Base-by-base conservation (phyloP, 92 coral and sea anemone genomes). In the Ricordea florida region DNA sequence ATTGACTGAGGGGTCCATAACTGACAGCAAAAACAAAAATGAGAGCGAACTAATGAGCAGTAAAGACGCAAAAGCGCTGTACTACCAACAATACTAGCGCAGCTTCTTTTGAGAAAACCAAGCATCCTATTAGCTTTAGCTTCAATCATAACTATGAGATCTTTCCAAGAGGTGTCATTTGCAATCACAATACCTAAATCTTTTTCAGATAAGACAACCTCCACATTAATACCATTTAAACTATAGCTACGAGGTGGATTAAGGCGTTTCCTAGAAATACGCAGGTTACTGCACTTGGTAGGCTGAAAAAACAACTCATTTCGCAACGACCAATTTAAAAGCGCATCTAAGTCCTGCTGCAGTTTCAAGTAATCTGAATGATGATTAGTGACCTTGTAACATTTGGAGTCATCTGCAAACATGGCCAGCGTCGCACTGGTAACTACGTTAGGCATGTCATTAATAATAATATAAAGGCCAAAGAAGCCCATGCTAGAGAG, bases 281-380 rank as follows among this genome's bases (percentile, higher is more conserved):
- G 72, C 31, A 80, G 78, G 62, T 72, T 73, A 28, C 30, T 49
- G 32, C 69, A 64, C 51, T 81, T 71, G 20, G 62, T 24, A 14
- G 87, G 87, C 55, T 81, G 87, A 55, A 81, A 81, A 59, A 58
- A 40, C 25, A 81, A 68, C 75, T 81, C 76, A 23, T 73, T 81
- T 36, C 28, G 51, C 36, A 17, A 28, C 29, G 87, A 74, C 69
- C 81, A 81, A 49, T 46, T 51, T n/a, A 65, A 45, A 20, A 72
- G 28, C 16, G 31, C 53, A 35, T 83, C 64, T 55, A 83, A 42
- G 60, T 83, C 79, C n/a, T 48, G 13, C 62, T 83, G 83, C 9
- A 83, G 62, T 20, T 22, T 26, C 11, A 31, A 32, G 41, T 26
- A 20, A 66, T 83, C 89, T 13, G 61, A 31, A 7, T 31, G 16